Conservation (phyloP, 1,140 invertebrate species). For the Cyrtorhinus lividipennis region DNA sequence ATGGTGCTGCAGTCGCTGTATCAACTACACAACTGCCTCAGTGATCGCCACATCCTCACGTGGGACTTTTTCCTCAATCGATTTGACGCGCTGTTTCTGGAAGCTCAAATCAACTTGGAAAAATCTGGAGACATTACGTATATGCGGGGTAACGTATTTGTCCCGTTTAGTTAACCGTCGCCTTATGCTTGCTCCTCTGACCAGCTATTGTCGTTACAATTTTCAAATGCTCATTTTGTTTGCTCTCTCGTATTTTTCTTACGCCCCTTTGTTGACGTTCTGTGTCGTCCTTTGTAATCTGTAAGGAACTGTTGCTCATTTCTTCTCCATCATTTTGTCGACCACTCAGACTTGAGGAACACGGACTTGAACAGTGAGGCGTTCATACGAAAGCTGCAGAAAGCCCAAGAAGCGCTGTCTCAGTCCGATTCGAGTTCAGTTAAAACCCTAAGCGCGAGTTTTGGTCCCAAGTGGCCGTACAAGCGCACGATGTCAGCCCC, state of each 20-base stretch:
- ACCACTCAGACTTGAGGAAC: conserved; percentile 63
- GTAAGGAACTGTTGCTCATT: too few species aligned
- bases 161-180: too few species aligned
- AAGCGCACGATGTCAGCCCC: conserved; percentile 85
- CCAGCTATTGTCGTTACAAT: too few species aligned
- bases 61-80: conserved; percentile 98
- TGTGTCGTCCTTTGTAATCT: too few species aligned
- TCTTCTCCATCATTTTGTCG: conserved; percentile 11
- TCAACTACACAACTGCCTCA: conserved; percentile 84
- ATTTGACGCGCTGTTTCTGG: conserved; percentile 90
- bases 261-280: too few species aligned
- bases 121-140: conserved; percentile 63
- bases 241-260: too few species aligned
- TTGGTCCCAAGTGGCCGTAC: conserved; percentile 88
- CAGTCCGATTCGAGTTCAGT: conserved; percentile 42
- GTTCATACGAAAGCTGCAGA: conserved; percentile 73
- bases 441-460: conserved; percentile 76
- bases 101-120: conserved; percentile 82
- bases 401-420: conserved; percentile 72
- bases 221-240: too few species aligned
- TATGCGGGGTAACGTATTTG: conserved; percentile 63
- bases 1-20: conserved; percentile 94
- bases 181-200: too few species aligned
- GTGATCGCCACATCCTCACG: conserved; percentile 73
- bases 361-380: conserved; percentile 77